These are phyloP conservation scores for Leptestheria dahalacensis DNA, from an alignment of 1,140 invertebrate genomes.

Conservation along the genomic window DNA sequence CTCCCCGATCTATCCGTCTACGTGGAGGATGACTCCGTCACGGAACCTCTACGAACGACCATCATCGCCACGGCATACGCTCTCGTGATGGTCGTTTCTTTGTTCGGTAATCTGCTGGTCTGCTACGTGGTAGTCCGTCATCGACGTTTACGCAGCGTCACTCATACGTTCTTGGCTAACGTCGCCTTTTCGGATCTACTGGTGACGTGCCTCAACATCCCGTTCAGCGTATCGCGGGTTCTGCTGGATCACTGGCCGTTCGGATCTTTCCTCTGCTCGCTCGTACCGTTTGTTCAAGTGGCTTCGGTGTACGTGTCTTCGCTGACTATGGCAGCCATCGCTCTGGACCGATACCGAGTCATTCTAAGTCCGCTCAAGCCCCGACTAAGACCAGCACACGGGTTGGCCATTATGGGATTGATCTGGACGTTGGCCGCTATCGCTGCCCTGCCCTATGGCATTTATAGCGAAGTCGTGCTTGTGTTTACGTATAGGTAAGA, in stretches of 20 bases:
- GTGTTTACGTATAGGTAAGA: slow-evolving; percentile 20
- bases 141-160: slow-evolving; percentile 25
- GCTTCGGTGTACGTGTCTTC: slow-evolving; percentile 37
- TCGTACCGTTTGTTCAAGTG: slow-evolving; percentile 35
- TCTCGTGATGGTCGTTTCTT: slow-evolving; percentile 26
- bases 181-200: slow-evolving; percentile 27
- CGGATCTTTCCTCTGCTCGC: slow-evolving; percentile 31
- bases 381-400: slow-evolving; percentile 27
- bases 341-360: slow-evolving; percentile 31
- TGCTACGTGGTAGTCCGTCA: slow-evolving; percentile 26
- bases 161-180: slow-evolving; percentile 26
- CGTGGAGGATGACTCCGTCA: neutral
- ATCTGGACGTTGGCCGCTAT: slow-evolving; percentile 34
- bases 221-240: slow-evolving; percentile 25
- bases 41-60: neutral
- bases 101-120: slow-evolving; percentile 28
- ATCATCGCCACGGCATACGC: slow-evolving; percentile 24
- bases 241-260: slow-evolving; percentile 31
- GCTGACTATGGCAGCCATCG: slow-evolving; percentile 37
- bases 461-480: slow-evolving; percentile 28
- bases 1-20: neutral
- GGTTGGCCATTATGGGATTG: slow-evolving; percentile 26
- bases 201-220: slow-evolving; percentile 30
- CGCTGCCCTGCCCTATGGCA: slow-evolving; percentile 34
- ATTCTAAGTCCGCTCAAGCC: slow-evolving; percentile 33